phyloP scores from a whole-genome alignment of 2,888 invertebrate species.

The Penaeus monodon region DNA sequence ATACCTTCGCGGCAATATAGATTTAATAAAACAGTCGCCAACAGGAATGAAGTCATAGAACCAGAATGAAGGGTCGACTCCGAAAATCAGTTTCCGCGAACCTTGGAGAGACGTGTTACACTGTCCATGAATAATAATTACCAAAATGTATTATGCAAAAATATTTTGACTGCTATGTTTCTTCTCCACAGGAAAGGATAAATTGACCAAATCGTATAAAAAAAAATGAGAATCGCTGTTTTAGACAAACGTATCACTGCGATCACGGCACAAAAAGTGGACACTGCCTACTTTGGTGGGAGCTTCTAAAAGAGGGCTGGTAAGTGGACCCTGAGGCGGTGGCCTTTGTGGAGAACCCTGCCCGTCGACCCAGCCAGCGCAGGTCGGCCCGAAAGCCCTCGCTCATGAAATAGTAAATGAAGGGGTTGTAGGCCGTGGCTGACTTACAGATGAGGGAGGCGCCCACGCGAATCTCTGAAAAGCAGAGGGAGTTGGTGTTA shows the following conservation, averaged over 20 bases:
- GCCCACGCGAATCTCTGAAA: conserved; percentile 35
- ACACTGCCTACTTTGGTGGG: conserved; percentile 39
- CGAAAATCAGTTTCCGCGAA: too few species aligned
- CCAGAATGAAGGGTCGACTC: too few species aligned
- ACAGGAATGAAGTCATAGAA: too few species aligned
- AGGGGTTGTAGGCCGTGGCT: conserved; percentile 66
- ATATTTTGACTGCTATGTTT: too few species aligned
- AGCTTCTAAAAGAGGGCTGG: conserved; percentile 35
- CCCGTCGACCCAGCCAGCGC: conserved; percentile 39
- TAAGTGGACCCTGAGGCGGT: conserved; percentile 22
- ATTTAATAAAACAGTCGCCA: too few species aligned
- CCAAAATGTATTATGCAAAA: too few species aligned
- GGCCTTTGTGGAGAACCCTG: neutral
- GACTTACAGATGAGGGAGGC: conserved; percentile 66
- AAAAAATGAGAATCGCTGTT: neutral
- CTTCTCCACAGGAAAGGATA: too few species aligned
- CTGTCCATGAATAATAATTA: too few species aligned
- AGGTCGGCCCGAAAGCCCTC: conserved; percentile 59
- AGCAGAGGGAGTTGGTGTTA: neutral
- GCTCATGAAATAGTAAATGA: conserved; percentile 66
- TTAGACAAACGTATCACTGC: neutral
- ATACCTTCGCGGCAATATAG: too few species aligned
- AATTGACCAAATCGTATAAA: too few species aligned
- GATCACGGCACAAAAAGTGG: neutral
- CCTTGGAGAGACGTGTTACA: too few species aligned